Conservation (phyloP, 1,140 invertebrate species). For the Drosophila neocordata region DNA sequence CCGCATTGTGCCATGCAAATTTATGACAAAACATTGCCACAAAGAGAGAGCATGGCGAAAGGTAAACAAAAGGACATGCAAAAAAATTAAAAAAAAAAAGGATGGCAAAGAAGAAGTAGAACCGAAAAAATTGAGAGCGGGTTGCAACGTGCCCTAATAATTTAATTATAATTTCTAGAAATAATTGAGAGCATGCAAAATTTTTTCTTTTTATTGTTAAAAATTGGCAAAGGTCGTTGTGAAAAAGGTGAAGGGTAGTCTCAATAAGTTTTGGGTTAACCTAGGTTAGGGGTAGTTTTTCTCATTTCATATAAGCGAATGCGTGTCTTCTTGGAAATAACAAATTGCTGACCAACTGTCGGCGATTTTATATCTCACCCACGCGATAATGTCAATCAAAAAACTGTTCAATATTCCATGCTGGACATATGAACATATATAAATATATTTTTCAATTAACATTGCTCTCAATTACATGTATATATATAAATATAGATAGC, state of each 20-base stretch:
- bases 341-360: slow-evolving; percentile 43
- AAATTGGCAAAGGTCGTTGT: slow-evolving; percentile 1
- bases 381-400: slow-evolving; percentile 80
- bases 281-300: slow-evolving; percentile 44
- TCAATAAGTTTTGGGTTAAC: slow-evolving; percentile 9
- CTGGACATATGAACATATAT: slow-evolving; percentile 34
- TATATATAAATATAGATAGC: slow-evolving; percentile 39
- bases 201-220: slow-evolving; percentile 35
- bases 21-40: slow-evolving; percentile 75
- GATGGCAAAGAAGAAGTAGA: slow-evolving; percentile 1
- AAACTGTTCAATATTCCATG: slow-evolving; percentile 66
- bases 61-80: slow-evolving; percentile 63
- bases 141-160: slow-evolving; percentile 71
- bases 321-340: slow-evolving; percentile 42
- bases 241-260: not conserved
- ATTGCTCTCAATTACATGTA: slow-evolving; percentile 59
- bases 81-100: not conserved
- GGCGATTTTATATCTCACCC: slow-evolving; percentile 51
- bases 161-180: slow-evolving; percentile 71
- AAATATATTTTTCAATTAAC: slow-evolving; percentile 66
- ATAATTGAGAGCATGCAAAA: slow-evolving; percentile 63
- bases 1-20: slow-evolving; percentile 71
- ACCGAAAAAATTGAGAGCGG: slow-evolving; percentile 32
- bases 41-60: slow-evolving; percentile 53
- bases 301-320: slow-evolving; percentile 11